Evolutionary conservation across 1,140 invertebrate species (phyloP), one percentile per base, ranked within the genome.

Genomic region (Dendrolimus punctatus): DNA sequence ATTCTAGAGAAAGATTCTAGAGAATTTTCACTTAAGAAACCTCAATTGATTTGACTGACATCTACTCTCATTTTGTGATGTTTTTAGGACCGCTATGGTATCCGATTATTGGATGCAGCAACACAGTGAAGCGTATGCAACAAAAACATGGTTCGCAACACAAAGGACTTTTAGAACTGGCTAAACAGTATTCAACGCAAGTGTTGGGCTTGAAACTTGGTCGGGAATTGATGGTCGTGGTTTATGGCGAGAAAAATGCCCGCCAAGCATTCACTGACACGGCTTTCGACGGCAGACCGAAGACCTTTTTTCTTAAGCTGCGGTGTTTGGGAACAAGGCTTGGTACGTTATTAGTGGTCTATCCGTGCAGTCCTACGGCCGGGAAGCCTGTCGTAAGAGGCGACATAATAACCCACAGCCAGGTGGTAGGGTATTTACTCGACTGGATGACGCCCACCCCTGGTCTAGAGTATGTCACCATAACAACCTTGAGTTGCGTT

Each of bases 271-370:
- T 94, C 40, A 80, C 79, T 0, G 80, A 88, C 8, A 91, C 92
- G 42, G 91, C 91, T 5, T 95, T 91, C 63, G 91, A 93, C 59
- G 93, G 90, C 0, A 79, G 94, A 53, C 95, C 94, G 0, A 89
- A 93, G 73, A 92, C 89, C 53, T 93, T 93, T 65, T 95, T 95
- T 60, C 84, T 91, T 40, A 85, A 90, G 41, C 73, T 95, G 6
- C 79, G 93, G 45, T 92, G 92, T 42, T 89, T 95, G 75, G 93
- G 93, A 36, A 89, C 90, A 42, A 83, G 85, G 63, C 37, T 51
- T 9, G 57, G 57, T 59, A 48, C 51, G 56, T 6, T 46, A 44
- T n/a, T 46, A 40, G 8, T 36, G 10, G 5, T n/a, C 37, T 43
- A 43, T 43, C 8, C n/a, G n/a, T n/a, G n/a, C n/a, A n/a, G n/a